These are phyloP conservation scores for Seladonia tumulorum DNA, from an alignment of 2,888 invertebrate species.

Conservation along the genomic window DNA sequence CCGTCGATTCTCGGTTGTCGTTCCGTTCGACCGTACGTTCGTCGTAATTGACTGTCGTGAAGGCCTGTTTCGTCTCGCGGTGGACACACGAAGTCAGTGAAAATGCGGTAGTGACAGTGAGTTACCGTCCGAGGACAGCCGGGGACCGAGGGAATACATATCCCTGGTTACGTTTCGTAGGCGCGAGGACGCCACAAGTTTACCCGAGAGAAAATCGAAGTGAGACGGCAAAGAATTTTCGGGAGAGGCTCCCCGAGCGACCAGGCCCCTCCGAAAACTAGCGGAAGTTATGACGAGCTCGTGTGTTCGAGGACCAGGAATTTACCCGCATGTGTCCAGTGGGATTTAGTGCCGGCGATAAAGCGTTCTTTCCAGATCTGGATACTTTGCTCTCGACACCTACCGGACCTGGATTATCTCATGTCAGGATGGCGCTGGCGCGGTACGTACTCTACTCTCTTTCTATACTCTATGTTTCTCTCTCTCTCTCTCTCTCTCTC, in stretches of 20 bases:
- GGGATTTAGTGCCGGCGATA: conserved; percentile 79
- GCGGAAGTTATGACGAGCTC: conserved; percentile 77
- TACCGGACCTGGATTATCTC: conserved; percentile 86
- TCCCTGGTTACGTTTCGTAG: conserved; percentile 42
- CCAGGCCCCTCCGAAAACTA: conserved; percentile 23
- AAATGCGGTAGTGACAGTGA: conserved; percentile 66
- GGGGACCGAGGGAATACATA: conserved; percentile 26
- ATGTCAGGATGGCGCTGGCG: conserved; percentile 89
- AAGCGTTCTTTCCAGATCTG: conserved; percentile 84
- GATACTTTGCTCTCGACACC: conserved; percentile 84
- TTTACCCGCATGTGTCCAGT: conserved; percentile 84
- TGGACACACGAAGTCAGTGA: conserved; percentile 41
- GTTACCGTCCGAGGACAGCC: conserved; percentile 52
- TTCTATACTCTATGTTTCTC: neutral
- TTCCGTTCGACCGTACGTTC: conserved; percentile 17
- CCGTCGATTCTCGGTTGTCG: conserved; percentile 16
- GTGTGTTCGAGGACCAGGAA: conserved; percentile 68
- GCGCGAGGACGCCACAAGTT: conserved; percentile 66
- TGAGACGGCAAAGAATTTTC: conserved; percentile 36
- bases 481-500: neutral
- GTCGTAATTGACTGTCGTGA: conserved; percentile 44
- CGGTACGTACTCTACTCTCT: conserved; percentile 85
- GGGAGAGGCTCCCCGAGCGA: conserved; percentile 47
- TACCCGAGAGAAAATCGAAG: conserved; percentile 49
- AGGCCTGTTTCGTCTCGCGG: conserved; percentile 26